phyloP scores from a whole-genome alignment of 2,888 invertebrate genomes.

The Drosophila siamana region DNA sequence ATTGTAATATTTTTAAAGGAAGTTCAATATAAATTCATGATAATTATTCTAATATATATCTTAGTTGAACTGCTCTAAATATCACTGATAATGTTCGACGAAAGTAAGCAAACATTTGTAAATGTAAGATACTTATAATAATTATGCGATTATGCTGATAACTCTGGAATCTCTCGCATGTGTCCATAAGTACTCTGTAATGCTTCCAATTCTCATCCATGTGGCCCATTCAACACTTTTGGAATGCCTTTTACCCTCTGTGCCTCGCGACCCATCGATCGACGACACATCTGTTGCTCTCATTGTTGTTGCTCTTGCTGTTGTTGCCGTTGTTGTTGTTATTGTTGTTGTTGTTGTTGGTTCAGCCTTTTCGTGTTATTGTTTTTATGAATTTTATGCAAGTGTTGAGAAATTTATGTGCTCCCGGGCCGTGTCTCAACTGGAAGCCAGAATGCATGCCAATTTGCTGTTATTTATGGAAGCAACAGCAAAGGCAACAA shows the following conservation, averaged over 20 bases:
- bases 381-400: conserved; percentile 78
- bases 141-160: conserved; percentile 1
- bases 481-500: conserved; percentile 36
- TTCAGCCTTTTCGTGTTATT: conserved; percentile 52
- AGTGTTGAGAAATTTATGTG: conserved; percentile 80
- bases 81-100: not conserved
- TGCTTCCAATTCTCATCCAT: conserved; percentile 6
- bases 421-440: conserved; percentile 60
- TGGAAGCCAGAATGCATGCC: conserved; percentile 73
- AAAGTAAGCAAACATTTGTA: not conserved
- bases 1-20: too few relatives aligned
- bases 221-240: conserved; percentile 24
- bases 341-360: conserved; percentile 14
- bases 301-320: conserved; percentile 23
- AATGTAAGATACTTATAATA: not conserved
- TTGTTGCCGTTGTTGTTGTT: too few relatives aligned
- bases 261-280: conserved; percentile 6
- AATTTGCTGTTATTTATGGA: conserved; percentile 77
- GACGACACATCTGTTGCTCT: conserved; percentile 67
- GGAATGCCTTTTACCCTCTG: conserved; percentile 25
- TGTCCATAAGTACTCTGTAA: not conserved
- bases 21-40: too few relatives aligned
- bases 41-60: too few relatives aligned
- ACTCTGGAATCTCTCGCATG: not conserved
- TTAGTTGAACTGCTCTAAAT: not conserved